A percentile compares a stretch with the other conserved stretches of the same genome.
These are phyloP conservation scores for Lutjanus campechanus DNA, from an alignment of 2,797 vertebrate genomes.

Conservation along the genomic window DNA sequence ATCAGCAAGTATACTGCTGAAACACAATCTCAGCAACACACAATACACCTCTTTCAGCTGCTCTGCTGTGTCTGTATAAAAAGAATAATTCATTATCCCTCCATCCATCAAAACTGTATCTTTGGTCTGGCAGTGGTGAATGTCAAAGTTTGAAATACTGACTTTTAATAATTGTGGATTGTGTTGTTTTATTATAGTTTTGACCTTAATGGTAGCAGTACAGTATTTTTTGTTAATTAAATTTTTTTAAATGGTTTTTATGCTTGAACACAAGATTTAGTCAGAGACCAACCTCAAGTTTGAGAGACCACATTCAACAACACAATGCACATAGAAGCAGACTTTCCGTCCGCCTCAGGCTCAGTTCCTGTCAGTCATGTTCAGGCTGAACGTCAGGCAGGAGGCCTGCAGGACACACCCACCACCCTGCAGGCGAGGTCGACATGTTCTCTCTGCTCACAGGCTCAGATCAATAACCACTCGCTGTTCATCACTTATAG, in stretches of 20 bases:
- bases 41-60: not conserved
- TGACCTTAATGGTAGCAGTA: not conserved
- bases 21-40: too few species aligned
- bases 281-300: not conserved
- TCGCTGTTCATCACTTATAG: slow-evolving; percentile 57
- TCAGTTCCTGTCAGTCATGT: slow-evolving; percentile 26
- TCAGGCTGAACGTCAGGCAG: slow-evolving; percentile 20
- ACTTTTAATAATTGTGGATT: not conserved
- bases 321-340: not conserved
- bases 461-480: slow-evolving; percentile 60
- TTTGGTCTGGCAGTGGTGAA: too few species aligned
- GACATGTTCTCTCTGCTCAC: slow-evolving; percentile 34
- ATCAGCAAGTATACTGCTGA: too few species aligned
- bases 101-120: not conserved
- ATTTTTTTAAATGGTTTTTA: too few species aligned
- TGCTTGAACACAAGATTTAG: not conserved
- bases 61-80: not conserved
- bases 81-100: not conserved
- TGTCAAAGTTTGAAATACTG: not conserved
- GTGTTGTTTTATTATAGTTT: not conserved
- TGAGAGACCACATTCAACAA: not conserved
- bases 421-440: slow-evolving; percentile 33
- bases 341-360: not conserved
- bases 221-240: not conserved
- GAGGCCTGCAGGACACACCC: slow-evolving; percentile 37